phyloP scores from a whole-genome alignment of 2,888 invertebrate species.

The Yponomeuta evonymella region DNA sequence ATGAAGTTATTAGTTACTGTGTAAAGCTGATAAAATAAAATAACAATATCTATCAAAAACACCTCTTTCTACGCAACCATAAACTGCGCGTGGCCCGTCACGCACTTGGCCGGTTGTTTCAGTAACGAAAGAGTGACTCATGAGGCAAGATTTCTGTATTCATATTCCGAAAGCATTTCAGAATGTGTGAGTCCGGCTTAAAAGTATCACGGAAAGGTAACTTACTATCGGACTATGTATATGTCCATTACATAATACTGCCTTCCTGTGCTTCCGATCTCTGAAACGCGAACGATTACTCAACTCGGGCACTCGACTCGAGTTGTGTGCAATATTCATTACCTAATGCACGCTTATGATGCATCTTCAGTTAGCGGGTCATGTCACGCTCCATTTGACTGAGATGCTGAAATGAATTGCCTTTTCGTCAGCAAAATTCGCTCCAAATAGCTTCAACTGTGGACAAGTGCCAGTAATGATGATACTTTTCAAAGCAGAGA shows the following conservation, averaged over 20 bases:
- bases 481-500: too few species aligned
- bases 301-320: neutral
- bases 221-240: neutral
- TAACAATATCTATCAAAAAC: too few species aligned
- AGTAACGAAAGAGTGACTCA: too few species aligned
- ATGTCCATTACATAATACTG: neutral
- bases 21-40: too few species aligned
- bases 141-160: too few species aligned
- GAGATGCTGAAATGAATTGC: neutral
- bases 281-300: neutral
- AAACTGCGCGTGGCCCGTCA: too few species aligned
- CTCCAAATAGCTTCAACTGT: neutral
- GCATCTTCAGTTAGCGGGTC: constrained; percentile 1
- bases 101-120: too few species aligned
- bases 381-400: neutral
- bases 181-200: too few species aligned
- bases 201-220: neutral
- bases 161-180: too few species aligned
- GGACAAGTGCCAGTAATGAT: neutral
- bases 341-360: neutral
- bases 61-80: too few species aligned
- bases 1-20: too few species aligned
- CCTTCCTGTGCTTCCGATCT: neutral
- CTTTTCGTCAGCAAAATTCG: neutral
- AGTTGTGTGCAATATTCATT: neutral